A percentile compares a stretch with the other conserved stretches of the same genome.
Evolutionary conservation across 1,140 invertebrate species (phyloP).

Genomic region (Calosoma granatense): DNA sequence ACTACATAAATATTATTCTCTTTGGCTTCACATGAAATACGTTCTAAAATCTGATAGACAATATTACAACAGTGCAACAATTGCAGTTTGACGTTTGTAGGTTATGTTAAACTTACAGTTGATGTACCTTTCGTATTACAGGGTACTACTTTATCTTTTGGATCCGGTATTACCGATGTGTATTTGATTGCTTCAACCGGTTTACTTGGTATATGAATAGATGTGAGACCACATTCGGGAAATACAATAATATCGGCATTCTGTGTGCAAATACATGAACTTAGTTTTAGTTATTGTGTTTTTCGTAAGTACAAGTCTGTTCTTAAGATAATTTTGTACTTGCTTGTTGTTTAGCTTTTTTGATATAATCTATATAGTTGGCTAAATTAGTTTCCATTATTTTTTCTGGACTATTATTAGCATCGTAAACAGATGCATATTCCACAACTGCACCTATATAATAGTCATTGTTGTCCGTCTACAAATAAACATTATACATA

Average conservation of each 20-base stretch:
- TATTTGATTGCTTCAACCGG: background rate
- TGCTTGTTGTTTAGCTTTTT: constrained; percentile 16
- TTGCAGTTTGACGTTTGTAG: background rate
- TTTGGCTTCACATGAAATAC: constrained; percentile 34
- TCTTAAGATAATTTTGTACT: too few species aligned
- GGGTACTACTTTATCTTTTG: background rate
- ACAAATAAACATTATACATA: too few species aligned
- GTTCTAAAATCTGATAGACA: constrained; percentile 33
- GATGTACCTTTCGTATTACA: background rate
- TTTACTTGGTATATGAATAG: constrained; percentile 6
- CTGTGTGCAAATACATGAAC: constrained; percentile 31
- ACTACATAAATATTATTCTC: constrained; percentile 48
- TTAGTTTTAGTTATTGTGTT: background rate
- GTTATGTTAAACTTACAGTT: background rate
- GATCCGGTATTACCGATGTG: background rate
- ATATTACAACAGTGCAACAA: background rate
- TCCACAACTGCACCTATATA: constrained; percentile 26
- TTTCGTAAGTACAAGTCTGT: too few species aligned
- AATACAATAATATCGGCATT: constrained; percentile 71
- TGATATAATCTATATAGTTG: constrained; percentile 18
- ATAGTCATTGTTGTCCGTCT: too few species aligned
- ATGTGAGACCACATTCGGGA: constrained; percentile 58
- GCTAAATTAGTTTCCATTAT: constrained; percentile 19
- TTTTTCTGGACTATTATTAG: constrained; percentile 6
- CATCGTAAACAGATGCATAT: constrained; percentile 13